Conservation (phyloP, 2,888 invertebrate genomes). For the Ophioninae sp. region DNA sequence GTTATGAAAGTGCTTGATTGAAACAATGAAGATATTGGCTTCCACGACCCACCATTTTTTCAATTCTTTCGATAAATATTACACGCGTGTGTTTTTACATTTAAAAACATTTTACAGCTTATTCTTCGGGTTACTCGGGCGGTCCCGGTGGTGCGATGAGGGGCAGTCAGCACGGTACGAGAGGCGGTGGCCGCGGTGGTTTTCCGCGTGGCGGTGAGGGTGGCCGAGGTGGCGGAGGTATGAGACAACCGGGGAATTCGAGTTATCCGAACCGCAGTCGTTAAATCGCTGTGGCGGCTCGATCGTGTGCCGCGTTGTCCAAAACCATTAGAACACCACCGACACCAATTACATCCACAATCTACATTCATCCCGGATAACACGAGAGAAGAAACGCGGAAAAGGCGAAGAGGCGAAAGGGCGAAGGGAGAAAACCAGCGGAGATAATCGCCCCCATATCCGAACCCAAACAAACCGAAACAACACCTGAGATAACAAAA, state of each 20-base stretch:
- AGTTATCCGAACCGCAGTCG: slow-evolving; percentile 77
- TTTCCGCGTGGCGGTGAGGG: slow-evolving; percentile 77
- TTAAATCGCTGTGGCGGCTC: slow-evolving; percentile 69
- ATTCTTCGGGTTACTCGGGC: slow-evolving; percentile 68
- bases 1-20: too few species aligned
- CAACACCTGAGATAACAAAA: slow-evolving; percentile 8
- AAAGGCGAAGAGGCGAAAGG: slow-evolving; percentile 16
- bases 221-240: slow-evolving; percentile 75
- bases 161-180: slow-evolving; percentile 76
- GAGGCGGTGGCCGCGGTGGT: slow-evolving; percentile 76
- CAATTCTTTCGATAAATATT: too few species aligned
- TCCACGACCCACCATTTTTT: too few species aligned
- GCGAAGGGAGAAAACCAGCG: slow-evolving; percentile 1
- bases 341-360: slow-evolving; percentile 42
- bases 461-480: not conserved
- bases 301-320: slow-evolving; percentile 59
- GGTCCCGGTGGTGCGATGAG: slow-evolving; percentile 78
- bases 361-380: slow-evolving; percentile 53
- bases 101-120: slow-evolving; percentile 32
- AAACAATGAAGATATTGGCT: too few species aligned
- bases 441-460: not conserved
- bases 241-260: slow-evolving; percentile 77
- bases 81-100: not conserved
- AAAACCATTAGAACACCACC: slow-evolving; percentile 45
- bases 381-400: slow-evolving; percentile 25